Conservation (phyloP, 2,888 invertebrate species). For the Dryococelus australis region DNA sequence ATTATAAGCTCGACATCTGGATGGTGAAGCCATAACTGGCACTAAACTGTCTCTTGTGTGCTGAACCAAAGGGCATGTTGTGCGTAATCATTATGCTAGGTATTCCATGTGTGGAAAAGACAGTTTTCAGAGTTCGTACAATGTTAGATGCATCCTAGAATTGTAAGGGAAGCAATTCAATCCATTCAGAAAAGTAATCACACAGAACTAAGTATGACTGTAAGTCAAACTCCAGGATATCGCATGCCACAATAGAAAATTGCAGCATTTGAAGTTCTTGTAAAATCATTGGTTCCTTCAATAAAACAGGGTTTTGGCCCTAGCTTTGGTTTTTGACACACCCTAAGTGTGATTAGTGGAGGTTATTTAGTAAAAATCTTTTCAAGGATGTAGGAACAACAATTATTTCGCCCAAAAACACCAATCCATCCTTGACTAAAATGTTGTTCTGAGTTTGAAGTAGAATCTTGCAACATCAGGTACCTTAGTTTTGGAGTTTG, state of each 20-base stretch:
- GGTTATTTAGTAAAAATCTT: too few species aligned
- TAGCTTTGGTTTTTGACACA: too few species aligned
- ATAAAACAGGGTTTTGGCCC: too few species aligned
- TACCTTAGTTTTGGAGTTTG: too few species aligned
- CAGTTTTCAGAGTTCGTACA: not conserved
- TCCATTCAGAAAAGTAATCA: not conserved
- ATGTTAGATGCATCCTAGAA: not conserved
- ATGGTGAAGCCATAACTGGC: not conserved
- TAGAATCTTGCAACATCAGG: too few species aligned
- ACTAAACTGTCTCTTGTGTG: not conserved
- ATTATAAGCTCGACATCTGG: not conserved
- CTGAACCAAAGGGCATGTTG: not conserved
- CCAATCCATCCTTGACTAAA: too few species aligned
- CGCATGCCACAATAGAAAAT: not conserved
- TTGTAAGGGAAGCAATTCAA: not conserved
- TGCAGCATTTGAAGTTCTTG: too few species aligned
- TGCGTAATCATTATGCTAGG: not conserved
- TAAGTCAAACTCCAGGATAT: not conserved
- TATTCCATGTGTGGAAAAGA: not conserved
- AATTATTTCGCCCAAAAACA: too few species aligned
- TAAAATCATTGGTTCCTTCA: too few species aligned
- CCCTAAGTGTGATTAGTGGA: too few species aligned
- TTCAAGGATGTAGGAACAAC: too few species aligned
- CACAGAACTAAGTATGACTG: not conserved
- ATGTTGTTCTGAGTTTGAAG: too few species aligned